Base-by-base conservation (phyloP, 2,113 vertebrate species). In the Hymenochirus boettgeri region DNA sequence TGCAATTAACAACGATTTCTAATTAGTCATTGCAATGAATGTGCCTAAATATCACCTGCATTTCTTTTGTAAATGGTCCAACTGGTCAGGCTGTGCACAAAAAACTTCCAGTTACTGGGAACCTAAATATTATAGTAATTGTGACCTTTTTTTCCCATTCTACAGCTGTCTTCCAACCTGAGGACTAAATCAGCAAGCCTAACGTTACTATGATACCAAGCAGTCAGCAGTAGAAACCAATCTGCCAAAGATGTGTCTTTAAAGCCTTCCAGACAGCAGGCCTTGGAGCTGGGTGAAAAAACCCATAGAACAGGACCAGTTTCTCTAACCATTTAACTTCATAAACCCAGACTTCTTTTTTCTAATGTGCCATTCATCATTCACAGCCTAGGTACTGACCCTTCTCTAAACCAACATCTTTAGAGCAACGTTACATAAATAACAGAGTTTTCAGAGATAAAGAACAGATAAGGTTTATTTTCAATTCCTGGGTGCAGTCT, bases 251-350 rank as follows among this genome's bases (percentile, higher is more conserved):
- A 52, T 83, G 90, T 24, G 89, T 99, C 79, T 94, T 97, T 74
- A 92, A 90, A 75, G 93, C 93, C 33, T 99, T 99, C 86, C 83
- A 95, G 82, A 98, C 97, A 87, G 91, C 94, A 1, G 95, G 95
- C 60, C 86, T 98, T 52, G 96, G 96, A 26, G 94, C 72, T 99
- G 96, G 96, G 93, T 99, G 78, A 94, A 98, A 79, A 99, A 99
- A 70, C 96, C 96, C 67, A 94, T 92, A 1, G 96, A 99, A 75
- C 96, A 99, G 85, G 96, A 99, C 88, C 96, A 97, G 82, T 99
- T 85, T 89, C 91, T 7, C 90, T 97, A 55, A 81, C 79, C 3
- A 85, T 85, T 79, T 96, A 83, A 89, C 79, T 51, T 46, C 47
- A n/a, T 7, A 33, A 42, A 59, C 56, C 22, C 3, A 22, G 33